A percentile compares a stretch with the other conserved stretches of the same genome.
These are phyloP conservation scores for Neoitamus cyanurus DNA, from an alignment of 2,888 invertebrate genomes.

Conservation along the genomic window DNA sequence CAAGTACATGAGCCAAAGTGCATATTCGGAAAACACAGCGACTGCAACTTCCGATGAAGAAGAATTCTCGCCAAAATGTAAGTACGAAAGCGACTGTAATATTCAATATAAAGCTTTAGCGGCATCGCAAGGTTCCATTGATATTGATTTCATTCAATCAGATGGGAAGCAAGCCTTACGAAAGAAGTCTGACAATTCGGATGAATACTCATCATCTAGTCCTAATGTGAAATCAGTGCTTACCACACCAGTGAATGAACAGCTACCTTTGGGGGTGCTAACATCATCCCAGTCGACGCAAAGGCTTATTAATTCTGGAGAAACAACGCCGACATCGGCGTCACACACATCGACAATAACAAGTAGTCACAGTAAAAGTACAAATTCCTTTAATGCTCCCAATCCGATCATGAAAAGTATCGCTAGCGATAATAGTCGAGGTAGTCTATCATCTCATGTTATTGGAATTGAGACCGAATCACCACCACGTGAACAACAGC, in stretches of 20 bases:
- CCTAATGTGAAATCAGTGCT: slow-evolving; percentile 54
- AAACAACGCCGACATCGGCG: slow-evolving; percentile 45
- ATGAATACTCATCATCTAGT: slow-evolving; percentile 55
- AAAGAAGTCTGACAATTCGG: slow-evolving; percentile 53
- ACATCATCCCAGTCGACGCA: slow-evolving; percentile 48
- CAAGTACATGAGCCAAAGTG: slow-evolving; percentile 45
- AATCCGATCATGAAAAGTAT: slow-evolving; percentile 40
- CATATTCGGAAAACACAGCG: slow-evolving; percentile 37
- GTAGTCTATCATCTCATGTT: not conserved
- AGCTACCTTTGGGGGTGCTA: not conserved
- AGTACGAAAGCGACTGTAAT: slow-evolving; percentile 51
- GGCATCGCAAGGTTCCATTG: slow-evolving; percentile 50
- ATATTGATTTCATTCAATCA: slow-evolving; percentile 50
- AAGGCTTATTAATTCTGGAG: slow-evolving; percentile 48
- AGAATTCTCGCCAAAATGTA: slow-evolving; percentile 50
- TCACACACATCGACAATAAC: slow-evolving; percentile 6
- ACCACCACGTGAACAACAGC: not conserved
- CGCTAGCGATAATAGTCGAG: not conserved
- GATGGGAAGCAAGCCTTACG: slow-evolving; percentile 45
- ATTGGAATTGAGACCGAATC: slow-evolving; percentile 17
- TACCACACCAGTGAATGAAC: slow-evolving; percentile 55
- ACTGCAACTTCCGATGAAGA: slow-evolving; percentile 51
- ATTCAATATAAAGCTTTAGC: slow-evolving; percentile 52
- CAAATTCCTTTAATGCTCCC: slow-evolving; percentile 49
- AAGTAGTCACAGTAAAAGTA: slow-evolving; percentile 47